These are phyloP conservation scores for Alsophila aescularia DNA, from an alignment of 2,888 invertebrate genomes.

Conservation along the genomic window DNA sequence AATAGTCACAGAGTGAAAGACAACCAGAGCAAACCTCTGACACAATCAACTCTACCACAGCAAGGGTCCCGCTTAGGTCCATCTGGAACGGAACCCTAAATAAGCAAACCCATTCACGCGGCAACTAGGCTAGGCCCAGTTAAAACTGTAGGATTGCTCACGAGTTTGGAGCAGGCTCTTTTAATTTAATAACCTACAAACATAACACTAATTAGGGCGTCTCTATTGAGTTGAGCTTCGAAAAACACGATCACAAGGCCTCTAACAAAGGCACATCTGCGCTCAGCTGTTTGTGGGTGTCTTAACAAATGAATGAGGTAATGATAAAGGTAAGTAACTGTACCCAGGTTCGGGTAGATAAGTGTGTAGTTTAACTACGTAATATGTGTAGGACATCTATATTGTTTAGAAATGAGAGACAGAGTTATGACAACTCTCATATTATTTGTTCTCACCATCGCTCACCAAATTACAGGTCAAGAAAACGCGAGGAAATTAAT, in stretches of 20 bases:
- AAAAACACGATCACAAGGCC: constrained; percentile 5
- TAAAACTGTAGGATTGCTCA: too few relatives aligned
- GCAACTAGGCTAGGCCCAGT: too few relatives aligned
- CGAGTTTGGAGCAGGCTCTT: neutral
- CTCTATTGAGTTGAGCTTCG: constrained; percentile 4
- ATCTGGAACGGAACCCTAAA: too few relatives aligned
- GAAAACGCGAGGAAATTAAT: too few relatives aligned
- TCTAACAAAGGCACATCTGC: constrained; percentile 32
- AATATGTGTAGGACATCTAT: constrained; percentile 1
- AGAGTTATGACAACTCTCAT: too few relatives aligned
- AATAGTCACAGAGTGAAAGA: too few relatives aligned
- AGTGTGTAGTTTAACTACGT: neutral
- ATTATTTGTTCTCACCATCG: too few relatives aligned
- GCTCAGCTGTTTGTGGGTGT: constrained; percentile 30
- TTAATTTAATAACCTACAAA: neutral
- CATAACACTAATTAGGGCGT: constrained; percentile 7
- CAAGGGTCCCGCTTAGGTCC: too few relatives aligned
- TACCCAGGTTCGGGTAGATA: constrained; percentile 2
- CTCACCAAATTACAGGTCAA: neutral
- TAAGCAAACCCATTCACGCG: too few relatives aligned
- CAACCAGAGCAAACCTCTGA: too few relatives aligned
- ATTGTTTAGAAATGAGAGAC: neutral
- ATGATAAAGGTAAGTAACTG: constrained; percentile 35
- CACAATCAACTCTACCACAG: too few relatives aligned
- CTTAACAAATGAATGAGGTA: constrained; percentile 35